Base-by-base conservation (phyloP, 1,140 invertebrate genomes). In the Drosophila gunungcola region DNA sequence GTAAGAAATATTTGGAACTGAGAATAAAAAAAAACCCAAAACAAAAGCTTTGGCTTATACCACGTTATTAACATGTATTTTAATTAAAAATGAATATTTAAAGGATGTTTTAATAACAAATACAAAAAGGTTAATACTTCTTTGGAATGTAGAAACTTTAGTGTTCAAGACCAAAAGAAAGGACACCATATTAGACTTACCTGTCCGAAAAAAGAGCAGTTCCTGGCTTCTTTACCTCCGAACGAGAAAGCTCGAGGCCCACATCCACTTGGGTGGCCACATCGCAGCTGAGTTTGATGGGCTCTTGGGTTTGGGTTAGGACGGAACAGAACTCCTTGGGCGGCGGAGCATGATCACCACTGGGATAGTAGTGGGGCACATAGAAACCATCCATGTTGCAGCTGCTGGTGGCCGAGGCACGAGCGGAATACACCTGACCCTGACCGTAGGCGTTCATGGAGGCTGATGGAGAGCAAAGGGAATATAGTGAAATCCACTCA, bases 391-490 rank as follows among this genome's bases (percentile, higher is more conserved):
- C 45, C 51, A 54, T 25, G 21, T 83, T 83, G 42, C 60, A 65
- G 42, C 7, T 49, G 16, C 72, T 45, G 3, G 73, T 62, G 11
- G 80, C 25, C 25, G 76, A 67, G 10, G 81, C 63, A 4, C 75
- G 61, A 27, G 72, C 36, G 29, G 70, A 46, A 54, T 74, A 88
- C 36, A 78, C 39, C 25, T 86, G 82, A 1, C 57, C 57, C 16
- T 49, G 61, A 2, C 78, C 70, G 34, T 78, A 78, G 29, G 82
- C 42, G 45, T 73, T 85, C 73, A 85, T 70, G 0, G 77, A 78
- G 21, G 82, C 82, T 84, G 16, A 2, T 45, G 27, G 29, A 3
- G 4, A 27, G 16, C 16, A 21, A 5, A 11, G 4, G 7, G 12
- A 9, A 21, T 45, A 7, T 21, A 46, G 3, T 43, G 3, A 21